Percentiles rank a stretch among this genome's conserved stretches.
These are phyloP conservation scores for Nomada flava DNA, from an alignment of 2,888 invertebrate genomes.

Conservation along the genomic window DNA sequence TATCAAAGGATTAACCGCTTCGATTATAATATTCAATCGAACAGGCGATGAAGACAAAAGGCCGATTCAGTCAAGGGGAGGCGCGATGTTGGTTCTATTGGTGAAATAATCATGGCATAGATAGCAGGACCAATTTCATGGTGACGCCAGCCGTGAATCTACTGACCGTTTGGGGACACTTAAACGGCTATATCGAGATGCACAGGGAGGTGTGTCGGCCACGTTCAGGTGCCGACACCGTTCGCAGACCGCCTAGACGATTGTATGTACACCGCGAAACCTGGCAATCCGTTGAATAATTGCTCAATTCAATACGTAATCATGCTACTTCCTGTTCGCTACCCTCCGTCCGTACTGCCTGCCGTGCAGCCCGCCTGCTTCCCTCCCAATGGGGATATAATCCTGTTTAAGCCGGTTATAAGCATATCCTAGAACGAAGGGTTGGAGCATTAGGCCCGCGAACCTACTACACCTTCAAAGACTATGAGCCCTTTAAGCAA, in stretches of 20 bases:
- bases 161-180: conserved; percentile 74
- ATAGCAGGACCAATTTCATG: conserved; percentile 72
- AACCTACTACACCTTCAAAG: conserved; percentile 33
- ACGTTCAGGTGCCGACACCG: conserved; percentile 38
- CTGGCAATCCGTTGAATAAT: conserved; percentile 76
- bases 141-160: conserved; percentile 73
- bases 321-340: conserved; percentile 74
- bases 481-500: conserved; percentile 27
- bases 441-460: conserved; percentile 52
- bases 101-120: background rate
- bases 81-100: conserved; percentile 51
- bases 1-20: conserved; percentile 31
- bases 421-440: conserved; percentile 55
- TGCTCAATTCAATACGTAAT: conserved; percentile 79
- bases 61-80: background rate
- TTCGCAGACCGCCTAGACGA: conserved; percentile 53
- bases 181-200: conserved; percentile 60
- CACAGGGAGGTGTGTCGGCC: conserved; percentile 40
- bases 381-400: conserved; percentile 63
- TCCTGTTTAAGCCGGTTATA: conserved; percentile 67
- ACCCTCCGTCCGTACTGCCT: conserved; percentile 46
- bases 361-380: conserved; percentile 32
- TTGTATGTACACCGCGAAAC: conserved; percentile 65
- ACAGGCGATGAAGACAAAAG: no score
- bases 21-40: background rate